A percentile compares a stretch with the other conserved stretches of the same genome.
Conservation (phyloP, 37 sponge, comb jelly and placozoan species). For the Aphrocallistes beatrix region DNA sequence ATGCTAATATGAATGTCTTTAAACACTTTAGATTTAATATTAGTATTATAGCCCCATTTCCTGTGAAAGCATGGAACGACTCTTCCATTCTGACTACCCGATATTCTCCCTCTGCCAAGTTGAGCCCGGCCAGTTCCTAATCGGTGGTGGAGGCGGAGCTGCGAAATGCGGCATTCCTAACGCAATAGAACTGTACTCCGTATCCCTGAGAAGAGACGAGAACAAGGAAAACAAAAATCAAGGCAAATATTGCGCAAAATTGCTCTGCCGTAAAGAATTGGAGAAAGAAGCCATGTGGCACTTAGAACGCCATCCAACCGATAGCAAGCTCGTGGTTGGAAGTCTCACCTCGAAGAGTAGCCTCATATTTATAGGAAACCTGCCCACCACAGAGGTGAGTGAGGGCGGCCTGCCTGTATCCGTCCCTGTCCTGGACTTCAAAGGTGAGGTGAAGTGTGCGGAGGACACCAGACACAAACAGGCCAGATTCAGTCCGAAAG, state of each 20-base stretch:
- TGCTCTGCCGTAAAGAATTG: not conserved
- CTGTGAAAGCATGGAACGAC: too few species aligned
- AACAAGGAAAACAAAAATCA: not conserved
- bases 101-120: not conserved
- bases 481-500: not conserved
- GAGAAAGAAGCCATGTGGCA: constrained; percentile 13
- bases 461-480: constrained; percentile 1
- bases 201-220: not conserved
- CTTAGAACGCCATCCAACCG: not conserved
- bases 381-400: not conserved
- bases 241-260: not conserved
- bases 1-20: too few species aligned
- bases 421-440: not conserved
- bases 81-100: not conserved
- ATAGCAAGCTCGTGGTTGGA: not conserved
- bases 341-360: not conserved
- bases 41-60: too few species aligned
- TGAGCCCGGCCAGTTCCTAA: not conserved
- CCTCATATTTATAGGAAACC: not conserved
- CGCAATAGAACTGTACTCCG: not conserved
- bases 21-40: too few species aligned
- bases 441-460: not conserved
- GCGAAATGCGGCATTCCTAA: not conserved
- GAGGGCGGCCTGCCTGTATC: not conserved
- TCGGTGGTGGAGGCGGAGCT: not conserved